Percentiles rank a stretch among this genome's conserved stretches.
Conservation (phyloP, 2,888 invertebrate genomes). For the Amphipyra tragopoginis region DNA sequence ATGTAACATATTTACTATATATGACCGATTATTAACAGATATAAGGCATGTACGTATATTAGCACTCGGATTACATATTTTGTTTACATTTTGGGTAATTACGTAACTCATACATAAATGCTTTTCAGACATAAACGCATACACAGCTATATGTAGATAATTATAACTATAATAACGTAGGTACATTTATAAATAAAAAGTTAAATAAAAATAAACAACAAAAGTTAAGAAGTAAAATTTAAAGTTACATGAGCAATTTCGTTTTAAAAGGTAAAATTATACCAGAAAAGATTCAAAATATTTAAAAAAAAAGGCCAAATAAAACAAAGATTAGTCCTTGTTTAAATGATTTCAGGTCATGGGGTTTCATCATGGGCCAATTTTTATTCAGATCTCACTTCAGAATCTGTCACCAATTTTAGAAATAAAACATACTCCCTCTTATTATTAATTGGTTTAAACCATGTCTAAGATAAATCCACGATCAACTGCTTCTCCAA, state of each 20-base stretch:
- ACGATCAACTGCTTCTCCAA: too few species aligned
- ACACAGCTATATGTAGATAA: conserved; percentile 32
- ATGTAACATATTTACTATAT: conserved; percentile 40
- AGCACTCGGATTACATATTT: conserved; percentile 50
- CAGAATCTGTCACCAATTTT: conserved; percentile 7
- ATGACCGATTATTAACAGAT: conserved; percentile 45
- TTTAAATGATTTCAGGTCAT: conserved; percentile 26
- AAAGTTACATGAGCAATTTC: conserved; percentile 44
- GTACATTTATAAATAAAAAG: conserved; percentile 35
- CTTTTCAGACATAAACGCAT: conserved; percentile 39
- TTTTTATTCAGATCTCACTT: conserved; percentile 39
- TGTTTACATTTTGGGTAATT: conserved; percentile 32
- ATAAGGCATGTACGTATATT: conserved; percentile 58
- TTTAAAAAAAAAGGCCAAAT: conserved; percentile 1
- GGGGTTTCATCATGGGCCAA: conserved; percentile 47
- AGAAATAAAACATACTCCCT: background rate
- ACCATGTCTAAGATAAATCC: too few species aligned
- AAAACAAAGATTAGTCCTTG: background rate
- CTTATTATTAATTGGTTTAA: too few species aligned
- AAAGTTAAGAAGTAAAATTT: conserved; percentile 9
- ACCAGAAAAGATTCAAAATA: conserved; percentile 1
- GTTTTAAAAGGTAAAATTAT: conserved; percentile 10
- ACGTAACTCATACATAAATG: conserved; percentile 46
- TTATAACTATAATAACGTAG: conserved; percentile 29
- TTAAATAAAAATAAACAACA: conserved; percentile 21